These are phyloP conservation scores for Pherbina coryleti DNA, from an alignment of 2,888 invertebrate genomes.

Conservation along the genomic window DNA sequence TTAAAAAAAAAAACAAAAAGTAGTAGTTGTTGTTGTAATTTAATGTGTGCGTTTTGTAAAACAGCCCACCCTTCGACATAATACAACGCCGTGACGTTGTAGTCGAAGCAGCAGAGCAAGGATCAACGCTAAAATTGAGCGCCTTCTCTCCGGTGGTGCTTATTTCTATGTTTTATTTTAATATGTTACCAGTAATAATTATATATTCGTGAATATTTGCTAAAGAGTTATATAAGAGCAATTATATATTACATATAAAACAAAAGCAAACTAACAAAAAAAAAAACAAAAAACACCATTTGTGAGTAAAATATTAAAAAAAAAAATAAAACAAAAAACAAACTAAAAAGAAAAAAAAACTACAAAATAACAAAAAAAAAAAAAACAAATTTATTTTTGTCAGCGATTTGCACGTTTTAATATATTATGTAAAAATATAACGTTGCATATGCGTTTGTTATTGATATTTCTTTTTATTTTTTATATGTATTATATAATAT, in stretches of 20 bases:
- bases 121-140: slow-evolving; percentile 13
- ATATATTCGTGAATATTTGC: slow-evolving; percentile 16
- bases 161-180: slow-evolving; percentile 1
- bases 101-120: background rate
- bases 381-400: slow-evolving; percentile 34
- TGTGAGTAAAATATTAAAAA: slow-evolving; percentile 17
- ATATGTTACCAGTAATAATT: slow-evolving; percentile 3
- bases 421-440: slow-evolving; percentile 34
- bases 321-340: slow-evolving; percentile 25
- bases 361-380: slow-evolving; percentile 29
- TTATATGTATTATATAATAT: background rate
- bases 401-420: slow-evolving; percentile 37
- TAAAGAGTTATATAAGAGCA: slow-evolving; percentile 12
- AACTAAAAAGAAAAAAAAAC: slow-evolving; percentile 31
- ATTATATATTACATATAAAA: background rate
- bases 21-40: slow-evolving; percentile 15
- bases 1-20: background rate
- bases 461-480: slow-evolving; percentile 24
- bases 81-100: too few species aligned
- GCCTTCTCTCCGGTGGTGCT: slow-evolving; percentile 1
- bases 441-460: slow-evolving; percentile 36
- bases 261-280: background rate
- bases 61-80: background rate
- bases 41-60: background rate
- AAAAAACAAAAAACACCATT: slow-evolving; percentile 15